Percentiles rank a stretch among this genome's conserved stretches.
These are phyloP conservation scores for Myripristis jacobus DNA, from an alignment of 2,797 vertebrate genomes.

Conservation along the genomic window DNA sequence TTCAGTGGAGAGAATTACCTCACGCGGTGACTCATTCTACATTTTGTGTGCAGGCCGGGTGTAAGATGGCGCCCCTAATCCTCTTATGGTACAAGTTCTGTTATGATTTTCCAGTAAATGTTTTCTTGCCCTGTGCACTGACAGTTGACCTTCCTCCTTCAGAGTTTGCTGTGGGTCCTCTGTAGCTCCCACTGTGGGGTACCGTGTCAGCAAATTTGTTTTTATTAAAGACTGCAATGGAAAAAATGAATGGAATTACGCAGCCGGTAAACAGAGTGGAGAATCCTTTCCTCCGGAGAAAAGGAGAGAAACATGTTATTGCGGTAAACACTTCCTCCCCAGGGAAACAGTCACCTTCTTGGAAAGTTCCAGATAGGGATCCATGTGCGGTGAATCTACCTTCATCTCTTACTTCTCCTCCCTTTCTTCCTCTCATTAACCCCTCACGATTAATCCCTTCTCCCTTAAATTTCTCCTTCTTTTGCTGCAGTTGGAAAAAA, in stretches of 20 bases:
- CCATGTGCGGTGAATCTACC: constrained; percentile 1
- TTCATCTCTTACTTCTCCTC: background rate
- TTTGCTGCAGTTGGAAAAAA: too few species aligned
- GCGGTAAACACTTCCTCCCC: constrained; percentile 45
- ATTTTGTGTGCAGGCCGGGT: constrained; percentile 51
- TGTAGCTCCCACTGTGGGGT: constrained; percentile 34
- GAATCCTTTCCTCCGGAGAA: constrained; percentile 30
- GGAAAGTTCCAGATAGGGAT: constrained; percentile 58
- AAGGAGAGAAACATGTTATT: constrained; percentile 26
- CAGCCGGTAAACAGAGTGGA: constrained; percentile 49
- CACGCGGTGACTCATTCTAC: constrained; percentile 53
- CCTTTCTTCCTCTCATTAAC: constrained; percentile 19
- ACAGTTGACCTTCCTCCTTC: constrained; percentile 47
- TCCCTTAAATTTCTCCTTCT: background rate
- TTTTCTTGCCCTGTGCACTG: constrained; percentile 32
- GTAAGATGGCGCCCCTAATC: constrained; percentile 59
- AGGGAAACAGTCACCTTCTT: constrained; percentile 38
- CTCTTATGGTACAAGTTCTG: constrained; percentile 50
- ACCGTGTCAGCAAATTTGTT: constrained; percentile 44
- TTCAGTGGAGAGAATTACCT: constrained; percentile 63
- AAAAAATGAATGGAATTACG: constrained; percentile 50
- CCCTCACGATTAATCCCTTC: background rate
- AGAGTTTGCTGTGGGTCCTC: constrained; percentile 23
- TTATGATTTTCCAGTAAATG: constrained; percentile 44
- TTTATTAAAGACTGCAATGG: constrained; percentile 46